Percentiles rank a stretch among this genome's conserved stretches.
Conservation (phyloP, 2,797 vertebrate genomes). For the Malacoraja senta region DNA sequence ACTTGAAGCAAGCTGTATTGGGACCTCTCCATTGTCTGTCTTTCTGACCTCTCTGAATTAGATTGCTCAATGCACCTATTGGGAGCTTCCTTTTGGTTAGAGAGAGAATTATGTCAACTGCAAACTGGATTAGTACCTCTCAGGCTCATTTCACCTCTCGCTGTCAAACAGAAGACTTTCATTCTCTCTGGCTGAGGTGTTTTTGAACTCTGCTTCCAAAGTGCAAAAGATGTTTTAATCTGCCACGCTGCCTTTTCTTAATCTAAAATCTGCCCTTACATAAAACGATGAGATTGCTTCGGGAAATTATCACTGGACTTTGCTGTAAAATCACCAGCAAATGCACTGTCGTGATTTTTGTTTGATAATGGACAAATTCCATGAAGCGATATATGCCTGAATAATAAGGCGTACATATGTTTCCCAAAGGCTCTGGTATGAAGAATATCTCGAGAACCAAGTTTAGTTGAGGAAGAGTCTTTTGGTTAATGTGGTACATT, state of each 20-base stretch:
- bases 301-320: background rate
- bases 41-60: conserved; percentile 31
- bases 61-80: conserved; percentile 26
- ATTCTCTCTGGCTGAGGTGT: conserved; percentile 17
- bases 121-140: background rate
- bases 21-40: conserved; percentile 16
- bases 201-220: conserved; percentile 30
- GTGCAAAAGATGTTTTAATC: conserved; percentile 28
- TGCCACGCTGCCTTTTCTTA: background rate
- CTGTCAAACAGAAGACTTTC: conserved; percentile 9
- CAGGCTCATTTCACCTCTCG: conserved; percentile 7
- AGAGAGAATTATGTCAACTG: conserved; percentile 32
- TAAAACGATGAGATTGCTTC: background rate
- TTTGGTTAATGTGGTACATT: background rate
- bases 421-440: background rate
- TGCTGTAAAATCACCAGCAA: background rate
- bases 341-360: background rate
- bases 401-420: background rate
- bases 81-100: conserved; percentile 18
- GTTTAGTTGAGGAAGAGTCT: background rate
- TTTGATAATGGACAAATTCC: background rate
- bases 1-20: conserved; percentile 7
- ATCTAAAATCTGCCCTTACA: background rate
- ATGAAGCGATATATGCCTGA: background rate
- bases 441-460: background rate